These are phyloP conservation scores for Apocheima hispidaria DNA, from an alignment of 2,888 invertebrate genomes.

Conservation along the genomic window DNA sequence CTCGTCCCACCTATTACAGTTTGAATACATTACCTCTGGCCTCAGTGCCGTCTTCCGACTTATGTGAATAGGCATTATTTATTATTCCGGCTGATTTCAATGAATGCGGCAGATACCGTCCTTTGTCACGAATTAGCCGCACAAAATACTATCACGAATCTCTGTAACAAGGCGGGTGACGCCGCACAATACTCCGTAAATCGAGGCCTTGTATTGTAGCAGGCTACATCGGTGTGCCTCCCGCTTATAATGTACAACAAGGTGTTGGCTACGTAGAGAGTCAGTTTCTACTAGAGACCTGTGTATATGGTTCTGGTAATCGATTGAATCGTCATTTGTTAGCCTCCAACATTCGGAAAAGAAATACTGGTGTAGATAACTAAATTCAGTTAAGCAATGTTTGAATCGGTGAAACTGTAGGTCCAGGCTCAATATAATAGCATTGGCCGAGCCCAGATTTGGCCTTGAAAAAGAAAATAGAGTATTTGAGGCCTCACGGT, in stretches of 20 bases:
- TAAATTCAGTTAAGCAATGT: no score
- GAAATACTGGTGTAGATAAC: neutral
- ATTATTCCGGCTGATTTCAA: constrained; percentile 13
- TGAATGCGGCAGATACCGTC: constrained; percentile 18
- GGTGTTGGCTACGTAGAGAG: no score
- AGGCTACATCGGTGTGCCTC: constrained; percentile 8
- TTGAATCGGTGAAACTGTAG: no score
- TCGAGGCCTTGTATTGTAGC: constrained; percentile 25
- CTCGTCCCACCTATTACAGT: neutral
- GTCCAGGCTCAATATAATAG: no score
- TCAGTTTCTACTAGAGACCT: no score
- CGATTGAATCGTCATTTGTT: neutral
- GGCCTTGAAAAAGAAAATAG: no score
- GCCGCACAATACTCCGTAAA: constrained; percentile 24
- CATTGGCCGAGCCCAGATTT: neutral
- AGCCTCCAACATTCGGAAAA: neutral
- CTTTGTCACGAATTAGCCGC: constrained; percentile 21
- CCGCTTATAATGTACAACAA: no score
- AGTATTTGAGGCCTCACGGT: no score
- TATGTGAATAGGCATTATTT: constrained; percentile 5
- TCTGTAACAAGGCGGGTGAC: constrained; percentile 9
- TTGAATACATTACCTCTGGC: neutral
- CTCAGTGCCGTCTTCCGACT: neutral
- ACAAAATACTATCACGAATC: constrained; percentile 28
- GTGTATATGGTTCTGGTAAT: neutral